Conservation (phyloP, 2,888 invertebrate genomes). For the Homarus gammarus region DNA sequence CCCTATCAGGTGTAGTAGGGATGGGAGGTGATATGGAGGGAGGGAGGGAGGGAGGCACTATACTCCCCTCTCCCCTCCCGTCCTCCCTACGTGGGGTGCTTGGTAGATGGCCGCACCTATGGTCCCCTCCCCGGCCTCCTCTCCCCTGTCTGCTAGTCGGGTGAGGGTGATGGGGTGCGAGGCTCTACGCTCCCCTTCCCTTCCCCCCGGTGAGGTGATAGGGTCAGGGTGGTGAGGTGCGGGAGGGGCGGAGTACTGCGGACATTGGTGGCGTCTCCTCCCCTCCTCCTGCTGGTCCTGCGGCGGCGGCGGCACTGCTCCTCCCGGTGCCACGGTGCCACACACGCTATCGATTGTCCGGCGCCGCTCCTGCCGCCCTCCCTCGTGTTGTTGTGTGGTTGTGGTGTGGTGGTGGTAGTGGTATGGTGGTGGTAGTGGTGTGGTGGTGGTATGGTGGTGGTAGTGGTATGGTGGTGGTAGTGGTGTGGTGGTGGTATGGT, state of each 20-base stretch:
- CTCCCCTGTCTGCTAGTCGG: too few species aligned
- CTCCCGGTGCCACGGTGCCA: constrained; percentile 54
- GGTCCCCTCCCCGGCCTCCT: too few species aligned
- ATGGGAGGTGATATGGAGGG: too few species aligned
- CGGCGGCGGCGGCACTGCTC: not conserved
- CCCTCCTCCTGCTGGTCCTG: constrained; percentile 18
- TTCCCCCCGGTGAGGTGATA: not conserved
- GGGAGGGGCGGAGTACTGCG: constrained; percentile 42
- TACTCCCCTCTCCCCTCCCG: not conserved
- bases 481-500: too few species aligned
- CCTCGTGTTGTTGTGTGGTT: not conserved
- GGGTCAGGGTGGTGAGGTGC: constrained; percentile 20
- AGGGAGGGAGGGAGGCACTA: not conserved
- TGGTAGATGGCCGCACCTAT: too few species aligned
- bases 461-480: too few species aligned
- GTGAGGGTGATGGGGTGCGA: not conserved
- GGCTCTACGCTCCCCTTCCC: not conserved
- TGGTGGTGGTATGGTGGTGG: not conserved
- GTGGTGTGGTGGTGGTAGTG: constrained; percentile 20
- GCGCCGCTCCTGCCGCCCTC: constrained; percentile 34
- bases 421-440: not conserved
- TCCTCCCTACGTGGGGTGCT: too few species aligned
- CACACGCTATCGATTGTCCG: constrained; percentile 56
- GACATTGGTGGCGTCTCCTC: constrained; percentile 46
- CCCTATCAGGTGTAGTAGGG: too few species aligned